phyloP scores from a whole-genome alignment of 2,797 vertebrate genomes.

The Phataginus tetradactyla region DNA sequence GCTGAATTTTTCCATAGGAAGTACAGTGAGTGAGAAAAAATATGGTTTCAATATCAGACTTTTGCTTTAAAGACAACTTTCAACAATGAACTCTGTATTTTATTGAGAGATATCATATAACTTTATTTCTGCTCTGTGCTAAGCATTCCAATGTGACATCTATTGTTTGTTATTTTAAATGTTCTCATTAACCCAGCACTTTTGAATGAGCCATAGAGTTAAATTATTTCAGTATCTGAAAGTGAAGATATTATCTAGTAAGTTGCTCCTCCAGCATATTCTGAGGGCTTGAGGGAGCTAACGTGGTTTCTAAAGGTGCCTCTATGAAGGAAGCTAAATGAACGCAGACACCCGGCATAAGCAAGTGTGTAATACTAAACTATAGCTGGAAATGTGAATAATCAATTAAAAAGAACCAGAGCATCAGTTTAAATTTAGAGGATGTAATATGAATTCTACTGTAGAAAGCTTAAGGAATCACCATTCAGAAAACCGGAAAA shows the following conservation, averaged over 20 bases:
- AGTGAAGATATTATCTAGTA: constrained; percentile 36
- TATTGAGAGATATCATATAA: constrained; percentile 41
- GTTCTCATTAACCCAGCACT: constrained; percentile 56
- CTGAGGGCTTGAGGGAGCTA: not conserved
- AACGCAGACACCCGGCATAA: not conserved
- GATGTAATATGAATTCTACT: not conserved
- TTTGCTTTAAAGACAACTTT: constrained; percentile 69
- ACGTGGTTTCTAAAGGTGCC: constrained; percentile 24
- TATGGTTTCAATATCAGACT: constrained; percentile 56
- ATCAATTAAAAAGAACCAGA: not conserved
- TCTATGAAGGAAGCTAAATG: constrained; percentile 46
- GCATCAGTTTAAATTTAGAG: not conserved
- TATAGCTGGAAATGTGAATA: constrained; percentile 2
- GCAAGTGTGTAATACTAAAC: not conserved
- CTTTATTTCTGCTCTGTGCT: constrained; percentile 42
- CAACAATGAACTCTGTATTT: constrained; percentile 57
- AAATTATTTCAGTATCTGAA: constrained; percentile 55
- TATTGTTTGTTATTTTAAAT: constrained; percentile 67
- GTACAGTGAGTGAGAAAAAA: constrained; percentile 59
- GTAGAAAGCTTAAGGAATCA: not conserved
- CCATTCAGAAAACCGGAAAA: not conserved
- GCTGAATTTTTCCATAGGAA: constrained; percentile 18
- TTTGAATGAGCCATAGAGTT: constrained; percentile 41
- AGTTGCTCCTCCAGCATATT: constrained; percentile 49
- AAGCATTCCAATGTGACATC: constrained; percentile 47